Evolutionary conservation across 2,797 vertebrate species (phyloP), one percentile per base, ranked within the genome.

Genomic region (Coregonus suidteri): DNA sequence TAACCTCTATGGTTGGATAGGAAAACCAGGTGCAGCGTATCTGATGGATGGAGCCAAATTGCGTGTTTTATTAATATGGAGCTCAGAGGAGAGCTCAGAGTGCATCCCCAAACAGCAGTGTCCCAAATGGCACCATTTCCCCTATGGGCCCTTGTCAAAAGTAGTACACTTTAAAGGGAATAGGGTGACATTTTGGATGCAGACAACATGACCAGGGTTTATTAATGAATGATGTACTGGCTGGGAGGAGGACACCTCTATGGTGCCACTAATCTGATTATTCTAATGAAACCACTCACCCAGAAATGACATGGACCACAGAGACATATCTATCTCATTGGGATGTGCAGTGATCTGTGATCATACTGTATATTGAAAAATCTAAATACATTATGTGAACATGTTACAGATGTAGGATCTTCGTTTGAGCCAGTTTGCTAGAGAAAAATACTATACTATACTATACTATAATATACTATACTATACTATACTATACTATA

Each of bases 341-440:
- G 71, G 77, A 75, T 71, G 76, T 71, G 74, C 78, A 75, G 73
- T 79, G 71, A 78, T 73, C 47, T 81, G 66, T 52, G 64, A 76
- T 74, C 31, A 54, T 56, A 62, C 51, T 34, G 31, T 34, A 3
- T 3, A 67, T 71, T 62, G 25, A 66, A 80, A 77, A 67, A 34
- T 56, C 30, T 7, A 34, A 13, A 31, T 30, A 4, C 2, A 15
- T 30, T 14, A 66, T 30, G 25, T 66, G 59, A 25, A 64, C 20
- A 9, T 64, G 59, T 64, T 64, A 11, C 7, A 34, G 31, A 34
- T 34, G 31, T 34, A 34, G 31, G 31, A 34, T 34, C 31, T 34
- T 34, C 31, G 3, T 34, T 34, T 34, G 31, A 34, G 31, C 31
- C 31, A 34, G 31, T 34, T 34, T 34, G 31, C 31, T 34, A 34